Percentiles rank a stretch among this genome's conserved stretches.
Evolutionary conservation across 2,797 vertebrate genomes (phyloP).

Genomic region (Acanthurus lineatus): DNA sequence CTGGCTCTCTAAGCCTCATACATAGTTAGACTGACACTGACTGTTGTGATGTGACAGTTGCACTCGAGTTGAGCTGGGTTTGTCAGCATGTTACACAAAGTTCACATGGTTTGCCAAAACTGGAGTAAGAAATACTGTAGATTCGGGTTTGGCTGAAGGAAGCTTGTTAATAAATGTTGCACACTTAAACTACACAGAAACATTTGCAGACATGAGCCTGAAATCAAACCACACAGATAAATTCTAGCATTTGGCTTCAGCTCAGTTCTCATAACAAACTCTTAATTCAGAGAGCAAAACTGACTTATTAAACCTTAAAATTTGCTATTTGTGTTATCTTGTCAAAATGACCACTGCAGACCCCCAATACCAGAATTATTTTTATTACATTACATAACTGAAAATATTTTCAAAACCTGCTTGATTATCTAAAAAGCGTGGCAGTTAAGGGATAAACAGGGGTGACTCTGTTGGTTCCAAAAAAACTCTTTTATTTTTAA

Average conservation of each 20-base stretch:
- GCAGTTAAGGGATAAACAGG: neutral
- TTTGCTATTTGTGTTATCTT: too few relatives aligned
- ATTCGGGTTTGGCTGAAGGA: slow-evolving; percentile 6
- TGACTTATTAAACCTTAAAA: too few relatives aligned
- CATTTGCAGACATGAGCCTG: neutral
- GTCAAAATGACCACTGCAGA: too few relatives aligned
- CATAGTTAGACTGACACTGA: slow-evolving; percentile 10
- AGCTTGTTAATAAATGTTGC: neutral
- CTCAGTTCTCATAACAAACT: neutral
- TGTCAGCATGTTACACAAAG: slow-evolving; percentile 26
- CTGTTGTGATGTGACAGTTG: slow-evolving; percentile 23
- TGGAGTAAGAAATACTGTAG: slow-evolving; percentile 12
- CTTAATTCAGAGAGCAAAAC: neutral
- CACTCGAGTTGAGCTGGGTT: neutral
- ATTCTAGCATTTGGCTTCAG: neutral
- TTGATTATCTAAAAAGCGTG: neutral
- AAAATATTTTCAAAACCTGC: neutral
- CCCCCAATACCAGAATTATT: too few relatives aligned
- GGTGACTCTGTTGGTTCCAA: neutral
- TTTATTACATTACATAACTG: too few relatives aligned
- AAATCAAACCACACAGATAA: neutral
- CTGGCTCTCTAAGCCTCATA: neutral
- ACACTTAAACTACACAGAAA: neutral
- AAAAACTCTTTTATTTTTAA: neutral
- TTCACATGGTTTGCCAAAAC: slow-evolving; percentile 31